Percentiles rank a stretch among this genome's conserved stretches.
phyloP scores from a whole-genome alignment of 2,113 vertebrate genomes.

The Camelus bactrianus region DNA sequence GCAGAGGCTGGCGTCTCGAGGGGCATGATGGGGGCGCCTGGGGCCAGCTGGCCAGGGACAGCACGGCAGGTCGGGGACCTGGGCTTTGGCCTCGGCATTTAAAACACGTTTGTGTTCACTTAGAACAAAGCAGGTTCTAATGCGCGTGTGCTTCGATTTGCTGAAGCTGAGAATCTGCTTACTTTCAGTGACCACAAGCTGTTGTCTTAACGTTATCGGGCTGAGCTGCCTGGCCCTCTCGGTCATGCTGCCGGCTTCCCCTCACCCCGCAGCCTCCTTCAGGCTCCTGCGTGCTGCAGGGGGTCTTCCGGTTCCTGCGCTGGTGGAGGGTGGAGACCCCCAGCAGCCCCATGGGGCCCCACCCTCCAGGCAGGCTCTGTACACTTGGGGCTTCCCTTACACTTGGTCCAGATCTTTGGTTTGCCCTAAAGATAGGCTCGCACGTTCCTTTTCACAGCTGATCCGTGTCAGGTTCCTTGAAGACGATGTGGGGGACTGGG shows the following conservation, averaged over 20 bases:
- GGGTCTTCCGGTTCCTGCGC: neutral
- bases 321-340: neutral
- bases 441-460: neutral
- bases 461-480: fast-evolving
- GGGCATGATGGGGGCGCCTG: neutral
- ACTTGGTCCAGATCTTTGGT: neutral
- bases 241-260: neutral
- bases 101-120: neutral
- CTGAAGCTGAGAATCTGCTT: neutral
- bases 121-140: neutral
- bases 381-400: neutral
- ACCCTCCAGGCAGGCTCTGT: fast-evolving
- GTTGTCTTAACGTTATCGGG: too few relatives aligned
- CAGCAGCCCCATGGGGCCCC: neutral
- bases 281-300: neutral
- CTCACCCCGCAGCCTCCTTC: neutral
- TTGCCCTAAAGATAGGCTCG: neutral
- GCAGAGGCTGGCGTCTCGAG: too few relatives aligned
- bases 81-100: neutral
- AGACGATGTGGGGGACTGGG: neutral
- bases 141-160: neutral
- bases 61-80: neutral
- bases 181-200: neutral
- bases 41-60: neutral
- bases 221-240: neutral